phyloP scores from a whole-genome alignment of 2,113 vertebrate species.

The Cephalophus harveyi region DNA sequence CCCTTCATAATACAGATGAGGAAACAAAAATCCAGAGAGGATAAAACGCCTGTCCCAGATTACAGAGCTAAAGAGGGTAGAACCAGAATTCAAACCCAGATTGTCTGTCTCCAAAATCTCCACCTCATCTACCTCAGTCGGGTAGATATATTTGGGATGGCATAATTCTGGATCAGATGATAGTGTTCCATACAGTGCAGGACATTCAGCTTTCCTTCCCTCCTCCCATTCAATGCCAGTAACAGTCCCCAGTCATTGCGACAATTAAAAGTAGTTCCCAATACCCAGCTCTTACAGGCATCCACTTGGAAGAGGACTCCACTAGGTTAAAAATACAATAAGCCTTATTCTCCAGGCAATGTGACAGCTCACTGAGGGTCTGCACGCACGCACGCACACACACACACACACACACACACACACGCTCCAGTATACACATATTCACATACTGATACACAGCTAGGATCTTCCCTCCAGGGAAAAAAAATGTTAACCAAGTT shows the following conservation, averaged over 20 bases:
- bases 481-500: not conserved
- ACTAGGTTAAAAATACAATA: not conserved
- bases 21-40: not conserved
- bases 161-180: not conserved
- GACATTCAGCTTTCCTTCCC: not conserved
- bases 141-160: not conserved
- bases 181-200: not conserved
- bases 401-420: too few species aligned
- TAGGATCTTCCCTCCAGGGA: not conserved
- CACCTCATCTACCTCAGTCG: not conserved
- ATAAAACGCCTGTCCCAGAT: not conserved
- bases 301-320: not conserved
- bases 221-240: not conserved
- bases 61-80: not conserved
- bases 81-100: not conserved
- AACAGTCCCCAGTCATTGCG: not conserved
- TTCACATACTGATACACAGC: not conserved
- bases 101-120: not conserved
- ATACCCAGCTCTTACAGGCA: not conserved
- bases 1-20: not conserved
- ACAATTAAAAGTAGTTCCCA: not conserved
- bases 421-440: not conserved
- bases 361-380: not conserved
- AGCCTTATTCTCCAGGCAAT: not conserved
- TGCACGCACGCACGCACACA: accelerated